These are phyloP conservation scores for Callocephalon fimbriatum DNA, from an alignment of 2,113 vertebrate genomes.

Conservation along the genomic window DNA sequence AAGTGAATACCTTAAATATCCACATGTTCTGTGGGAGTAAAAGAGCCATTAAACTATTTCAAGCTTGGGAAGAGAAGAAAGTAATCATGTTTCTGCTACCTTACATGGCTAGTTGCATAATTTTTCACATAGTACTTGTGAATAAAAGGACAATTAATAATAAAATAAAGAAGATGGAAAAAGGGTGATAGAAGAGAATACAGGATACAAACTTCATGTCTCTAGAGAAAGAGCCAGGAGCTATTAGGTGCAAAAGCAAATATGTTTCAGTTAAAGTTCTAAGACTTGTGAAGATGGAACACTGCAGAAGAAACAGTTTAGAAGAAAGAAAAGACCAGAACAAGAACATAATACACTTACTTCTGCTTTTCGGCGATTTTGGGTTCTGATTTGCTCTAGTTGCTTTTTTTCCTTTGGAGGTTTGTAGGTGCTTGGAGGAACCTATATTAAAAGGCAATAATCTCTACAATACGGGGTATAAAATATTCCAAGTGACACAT, in stretches of 20 bases:
- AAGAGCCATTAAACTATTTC: neutral
- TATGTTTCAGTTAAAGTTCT: neutral
- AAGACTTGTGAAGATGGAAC: neutral
- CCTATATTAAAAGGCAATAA: constrained; percentile 72
- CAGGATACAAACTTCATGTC: neutral
- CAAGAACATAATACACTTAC: constrained; percentile 59
- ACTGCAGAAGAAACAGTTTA: neutral
- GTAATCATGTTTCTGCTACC: neutral
- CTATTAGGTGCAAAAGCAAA: neutral
- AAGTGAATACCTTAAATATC: neutral
- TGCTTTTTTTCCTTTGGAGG: constrained; percentile 79
- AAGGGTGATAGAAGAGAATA: neutral
- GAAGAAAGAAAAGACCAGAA: neutral
- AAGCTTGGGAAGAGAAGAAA: neutral
- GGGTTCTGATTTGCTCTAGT: constrained; percentile 79
- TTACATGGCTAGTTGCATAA: neutral
- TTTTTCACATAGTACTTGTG: neutral
- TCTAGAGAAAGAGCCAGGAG: neutral
- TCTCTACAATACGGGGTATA: neutral
- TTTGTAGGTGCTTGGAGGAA: constrained; percentile 83
- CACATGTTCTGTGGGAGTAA: neutral
- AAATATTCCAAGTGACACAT: neutral
- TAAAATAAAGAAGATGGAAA: neutral
- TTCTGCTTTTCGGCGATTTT: constrained; percentile 81
- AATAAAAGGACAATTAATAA: neutral